These are phyloP conservation scores for Merluccius polli DNA, from an alignment of 2,797 vertebrate genomes.

Conservation along the genomic window DNA sequence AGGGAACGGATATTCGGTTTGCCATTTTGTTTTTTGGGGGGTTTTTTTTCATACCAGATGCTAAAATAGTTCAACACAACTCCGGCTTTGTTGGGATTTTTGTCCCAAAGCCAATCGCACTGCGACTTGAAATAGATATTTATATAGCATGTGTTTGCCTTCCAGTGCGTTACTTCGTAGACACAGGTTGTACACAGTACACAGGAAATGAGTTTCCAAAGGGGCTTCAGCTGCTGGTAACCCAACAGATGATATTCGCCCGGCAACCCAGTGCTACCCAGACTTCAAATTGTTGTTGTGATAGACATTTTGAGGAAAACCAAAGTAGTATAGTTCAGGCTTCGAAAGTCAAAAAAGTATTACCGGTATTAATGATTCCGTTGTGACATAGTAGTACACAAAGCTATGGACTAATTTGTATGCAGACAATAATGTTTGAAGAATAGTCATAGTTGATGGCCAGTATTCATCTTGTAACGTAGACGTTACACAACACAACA, in stretches of 20 bases:
- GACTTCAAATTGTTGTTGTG: not conserved
- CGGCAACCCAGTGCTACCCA: not conserved
- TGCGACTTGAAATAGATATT: not conserved
- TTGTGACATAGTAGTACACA: not conserved
- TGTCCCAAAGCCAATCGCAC: not conserved
- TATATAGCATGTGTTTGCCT: not conserved
- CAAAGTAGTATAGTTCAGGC: conserved; percentile 28
- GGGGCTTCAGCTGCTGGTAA: not conserved
- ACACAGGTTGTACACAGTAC: not conserved
- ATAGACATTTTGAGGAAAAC: conserved; percentile 14
- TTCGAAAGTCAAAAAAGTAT: not conserved
- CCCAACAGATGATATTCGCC: not conserved
- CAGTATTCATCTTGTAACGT: not conserved
- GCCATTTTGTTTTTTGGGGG: not conserved
- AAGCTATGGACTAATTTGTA: not conserved
- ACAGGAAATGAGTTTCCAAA: not conserved
- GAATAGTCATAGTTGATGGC: not conserved
- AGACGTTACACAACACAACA: not conserved
- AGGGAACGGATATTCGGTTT: not conserved
- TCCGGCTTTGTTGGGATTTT: not conserved
- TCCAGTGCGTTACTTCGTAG: not conserved
- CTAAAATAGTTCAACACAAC: not conserved
- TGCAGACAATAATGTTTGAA: too few species aligned
- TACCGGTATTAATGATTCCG: not conserved
- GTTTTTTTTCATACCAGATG: not conserved